These are phyloP conservation scores for Microcebus jonahi DNA, from an alignment of 2,113 vertebrate species.

Conservation along the genomic window DNA sequence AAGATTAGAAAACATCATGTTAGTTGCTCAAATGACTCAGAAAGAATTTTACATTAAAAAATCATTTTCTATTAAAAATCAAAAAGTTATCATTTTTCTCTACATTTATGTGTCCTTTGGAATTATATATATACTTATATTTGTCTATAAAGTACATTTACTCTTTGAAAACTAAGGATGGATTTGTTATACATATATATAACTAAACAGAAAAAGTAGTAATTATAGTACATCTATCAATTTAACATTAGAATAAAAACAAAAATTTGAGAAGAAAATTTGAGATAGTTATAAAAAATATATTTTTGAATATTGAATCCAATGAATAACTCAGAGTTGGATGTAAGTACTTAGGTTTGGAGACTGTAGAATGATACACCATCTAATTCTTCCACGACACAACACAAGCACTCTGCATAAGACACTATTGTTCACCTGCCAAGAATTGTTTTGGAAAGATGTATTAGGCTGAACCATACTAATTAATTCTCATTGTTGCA, in stretches of 20 bases:
- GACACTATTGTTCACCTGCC: background rate
- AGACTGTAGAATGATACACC: background rate
- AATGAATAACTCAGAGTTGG: background rate
- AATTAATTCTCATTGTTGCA: background rate
- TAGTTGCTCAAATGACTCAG: slow-evolving; percentile 4
- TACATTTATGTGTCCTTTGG: background rate
- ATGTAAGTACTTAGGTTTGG: background rate
- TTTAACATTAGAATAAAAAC: background rate
- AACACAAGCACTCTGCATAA: background rate
- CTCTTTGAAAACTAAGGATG: background rate
- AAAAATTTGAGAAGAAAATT: background rate
- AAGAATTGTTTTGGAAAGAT: background rate
- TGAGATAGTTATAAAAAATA: background rate
- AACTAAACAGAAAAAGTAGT: background rate
- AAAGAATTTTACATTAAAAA: background rate
- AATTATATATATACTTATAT: background rate
- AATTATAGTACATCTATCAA: background rate
- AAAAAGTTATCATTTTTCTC: background rate
- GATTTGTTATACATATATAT: background rate
- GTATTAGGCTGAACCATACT: background rate
- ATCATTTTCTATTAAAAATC: background rate
- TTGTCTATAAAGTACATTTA: background rate
- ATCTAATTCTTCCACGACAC: background rate
- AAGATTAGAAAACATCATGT: slow-evolving; percentile 61
- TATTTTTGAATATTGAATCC: background rate